phyloP scores from a whole-genome alignment of 2,888 invertebrate species.

The Autographa pulchrina region DNA sequence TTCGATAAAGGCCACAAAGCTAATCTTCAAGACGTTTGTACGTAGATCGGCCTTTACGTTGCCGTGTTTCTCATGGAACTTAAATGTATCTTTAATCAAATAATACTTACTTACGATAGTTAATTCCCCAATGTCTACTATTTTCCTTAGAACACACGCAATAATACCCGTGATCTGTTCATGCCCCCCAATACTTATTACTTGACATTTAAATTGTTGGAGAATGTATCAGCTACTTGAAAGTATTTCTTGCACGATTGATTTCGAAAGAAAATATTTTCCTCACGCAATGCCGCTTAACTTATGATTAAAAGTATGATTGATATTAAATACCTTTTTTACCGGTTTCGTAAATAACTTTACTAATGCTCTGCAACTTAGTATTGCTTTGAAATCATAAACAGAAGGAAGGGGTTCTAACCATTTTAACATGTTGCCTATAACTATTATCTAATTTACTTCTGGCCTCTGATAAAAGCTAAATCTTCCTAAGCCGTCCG shows the following conservation, averaged over 20 bases:
- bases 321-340: slow-evolving; percentile 42
- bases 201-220: slow-evolving; percentile 19
- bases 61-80: background rate
- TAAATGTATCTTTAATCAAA: background rate
- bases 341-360: slow-evolving; percentile 23
- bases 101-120: background rate
- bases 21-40: background rate
- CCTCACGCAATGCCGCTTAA: slow-evolving; percentile 56
- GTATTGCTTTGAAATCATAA: background rate
- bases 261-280: slow-evolving; percentile 60
- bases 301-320: slow-evolving; percentile 52
- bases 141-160: background rate
- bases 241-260: slow-evolving; percentile 57
- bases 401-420: no score
- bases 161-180: background rate
- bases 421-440: no score
- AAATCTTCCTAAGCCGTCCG: no score
- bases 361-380: slow-evolving; percentile 15
- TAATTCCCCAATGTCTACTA: background rate
- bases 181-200: slow-evolving; percentile 14
- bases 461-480: no score
- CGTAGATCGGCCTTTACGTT: background rate
- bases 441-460: no score
- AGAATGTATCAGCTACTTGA: slow-evolving; percentile 35
- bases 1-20: slow-evolving; percentile 14